phyloP scores from a whole-genome alignment of 1,140 invertebrate genomes.

The Cyclargus thomasi region DNA sequence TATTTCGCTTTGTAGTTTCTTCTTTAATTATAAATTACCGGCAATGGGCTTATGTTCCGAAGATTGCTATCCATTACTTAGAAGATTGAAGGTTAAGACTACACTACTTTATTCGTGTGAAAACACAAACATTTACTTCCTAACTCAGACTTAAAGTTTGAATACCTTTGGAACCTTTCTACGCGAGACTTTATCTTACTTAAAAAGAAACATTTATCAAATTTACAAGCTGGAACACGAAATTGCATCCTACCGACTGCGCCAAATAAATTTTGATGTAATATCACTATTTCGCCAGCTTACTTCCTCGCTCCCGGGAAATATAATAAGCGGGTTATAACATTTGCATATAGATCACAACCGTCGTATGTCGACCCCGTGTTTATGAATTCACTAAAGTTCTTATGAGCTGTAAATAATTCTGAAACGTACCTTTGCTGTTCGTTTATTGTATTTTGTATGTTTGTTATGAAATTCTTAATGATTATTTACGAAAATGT shows the following conservation, averaged over 20 bases:
- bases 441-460: constrained; percentile 19
- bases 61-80: neutral
- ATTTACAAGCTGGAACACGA: constrained; percentile 22
- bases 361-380: constrained; percentile 37
- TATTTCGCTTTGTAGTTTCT: neutral
- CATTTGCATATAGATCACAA: constrained; percentile 71
- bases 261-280: constrained; percentile 46
- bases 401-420: constrained; percentile 36
- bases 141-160: neutral
- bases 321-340: constrained; percentile 72
- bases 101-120: neutral
- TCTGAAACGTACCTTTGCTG: constrained; percentile 7
- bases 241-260: constrained; percentile 25
- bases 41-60: neutral
- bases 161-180: neutral
- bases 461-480: neutral
- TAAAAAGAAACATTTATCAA: constrained; percentile 4
- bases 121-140: neutral
- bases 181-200: neutral
- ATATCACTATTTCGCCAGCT: constrained; percentile 49
- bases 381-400: constrained; percentile 32
- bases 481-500: neutral
- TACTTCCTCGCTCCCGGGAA: constrained; percentile 49
- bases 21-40: neutral
- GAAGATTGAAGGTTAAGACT: neutral